phyloP scores from a whole-genome alignment of 2,113 vertebrate species.

The Calypte anna region DNA sequence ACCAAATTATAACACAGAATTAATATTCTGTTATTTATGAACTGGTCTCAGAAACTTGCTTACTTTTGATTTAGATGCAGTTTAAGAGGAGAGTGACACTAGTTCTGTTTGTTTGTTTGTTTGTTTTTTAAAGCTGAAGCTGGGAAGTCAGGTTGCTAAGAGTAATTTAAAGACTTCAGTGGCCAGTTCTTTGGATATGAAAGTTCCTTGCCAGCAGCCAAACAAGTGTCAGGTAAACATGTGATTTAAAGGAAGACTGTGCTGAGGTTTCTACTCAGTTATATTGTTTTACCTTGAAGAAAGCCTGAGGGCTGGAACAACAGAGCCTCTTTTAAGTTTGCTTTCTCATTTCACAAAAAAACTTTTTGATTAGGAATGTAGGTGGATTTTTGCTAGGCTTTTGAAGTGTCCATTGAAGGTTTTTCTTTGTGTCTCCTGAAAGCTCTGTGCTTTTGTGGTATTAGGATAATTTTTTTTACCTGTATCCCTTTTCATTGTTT shows the following conservation, averaged over 20 bases:
- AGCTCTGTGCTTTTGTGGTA: background rate
- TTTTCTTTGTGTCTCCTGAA: background rate
- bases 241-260: background rate
- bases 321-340: background rate
- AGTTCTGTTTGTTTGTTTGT: background rate
- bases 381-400: conserved; percentile 17
- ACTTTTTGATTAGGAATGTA: conserved; percentile 6
- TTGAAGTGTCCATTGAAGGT: conserved; percentile 3
- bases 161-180: background rate
- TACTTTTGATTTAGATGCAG: background rate
- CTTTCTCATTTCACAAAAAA: conserved; percentile 25
- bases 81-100: background rate
- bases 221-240: background rate
- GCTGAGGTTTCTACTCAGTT: background rate
- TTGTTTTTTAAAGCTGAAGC: background rate
- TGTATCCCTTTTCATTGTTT: conserved; percentile 30
- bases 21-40: background rate
- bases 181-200: background rate
- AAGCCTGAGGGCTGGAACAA: background rate
- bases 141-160: background rate
- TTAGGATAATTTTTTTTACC: background rate
- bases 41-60: background rate
- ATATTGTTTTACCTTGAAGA: conserved; percentile 27
- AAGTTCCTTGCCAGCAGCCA: background rate
- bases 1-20: background rate